Evolutionary conservation across 2,113 vertebrate species (phyloP), one percentile per base, ranked within the genome.

Genomic region (Gobio gobio): DNA sequence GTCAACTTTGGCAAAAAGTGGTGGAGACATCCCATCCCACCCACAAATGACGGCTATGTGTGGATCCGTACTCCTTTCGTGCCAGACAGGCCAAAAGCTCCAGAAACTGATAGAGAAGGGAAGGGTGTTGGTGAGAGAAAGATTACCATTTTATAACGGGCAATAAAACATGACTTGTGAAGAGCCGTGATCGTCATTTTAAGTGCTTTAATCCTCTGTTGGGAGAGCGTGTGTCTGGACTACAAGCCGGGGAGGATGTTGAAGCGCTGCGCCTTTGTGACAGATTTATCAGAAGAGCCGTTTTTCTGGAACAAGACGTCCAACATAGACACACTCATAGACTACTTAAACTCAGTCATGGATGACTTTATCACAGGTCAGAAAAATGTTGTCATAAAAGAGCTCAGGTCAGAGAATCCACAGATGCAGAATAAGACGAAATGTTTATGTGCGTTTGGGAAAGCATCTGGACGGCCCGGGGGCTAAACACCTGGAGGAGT

Each of bases 281-380:
- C 81, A 79, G 74, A 64, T 82, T 82, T 79, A 84, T 84, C 73
- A 68, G 59, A 45, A 77, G 70, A 87, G 61, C 10, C 22, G 59
- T 56, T 85, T 40, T 61, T 72, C 85, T 72, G 56, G 61, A 43
- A 24, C 29, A 82, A 20, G 14, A 6, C 63, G 20, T 59, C 72
- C 85, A 84, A 73, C 26, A 58, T 61, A 54, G 72, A 84, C 80
- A 64, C 51, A n/a, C 70, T 58, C 84, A 49, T 14, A 77, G 82
- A 79, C 63, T 64, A 64, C 26, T 80, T 75, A 80, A 79, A 78
- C 14, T 36, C 63, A 82, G 68, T 82, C 77, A 43, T 84, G 59
- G 75, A 72, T 82, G 63, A 84, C 45, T 78, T 86, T 78, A 82
- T 84, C 78, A 78, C 51, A 82, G 43, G 85, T 82, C 78, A 84